Evolutionary conservation across 2,797 vertebrate species (phyloP), one percentile per base, ranked within the genome.

Genomic region (Pelodytes ibericus): DNA sequence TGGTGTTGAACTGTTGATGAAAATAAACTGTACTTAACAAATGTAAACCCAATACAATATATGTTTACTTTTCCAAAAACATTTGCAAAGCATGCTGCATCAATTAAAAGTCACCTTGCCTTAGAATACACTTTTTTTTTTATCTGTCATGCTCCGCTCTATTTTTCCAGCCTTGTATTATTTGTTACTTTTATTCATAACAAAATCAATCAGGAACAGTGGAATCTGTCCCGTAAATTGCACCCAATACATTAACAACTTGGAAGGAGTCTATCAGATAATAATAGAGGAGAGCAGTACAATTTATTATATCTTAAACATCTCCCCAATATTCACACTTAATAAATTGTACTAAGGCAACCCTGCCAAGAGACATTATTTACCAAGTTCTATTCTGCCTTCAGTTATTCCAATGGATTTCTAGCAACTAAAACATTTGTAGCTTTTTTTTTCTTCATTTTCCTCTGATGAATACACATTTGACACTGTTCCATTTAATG

Each of bases 231-330:
- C n/a, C n/a, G n/a, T n/a, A n/a, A n/a, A n/a, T n/a, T n/a, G n/a
- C n/a, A n/a, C n/a, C n/a, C n/a, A n/a, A n/a, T n/a, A n/a, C n/a
- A n/a, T n/a, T 65, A 44, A 47, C 2, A 27, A 27, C 36, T 47
- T 65, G 39, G 63, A 65, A 47, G 25, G 25, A 44, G 25, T 47
- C 63, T 65, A 27, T 9, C 63, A 47, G 63, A 47, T 47, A 65
- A 65, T 65, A 65, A 47, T 22, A n/a, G 24, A 47, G 2, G 22
- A 65, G 36, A 47, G 63, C 39, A 65, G 0, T 18, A 65, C 44
- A 65, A 24, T 15, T 27, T 44, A 25, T 5, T 36, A 36, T 36
- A 36, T 5, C 13, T 64, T 39, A 64, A 39, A 5, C 8, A 4
- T 29, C 24, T 18, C 36, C 24, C 47, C 22, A 65, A 47, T 65